Conservation (phyloP, 2,113 vertebrate species). For the Callipepla squamata region DNA sequence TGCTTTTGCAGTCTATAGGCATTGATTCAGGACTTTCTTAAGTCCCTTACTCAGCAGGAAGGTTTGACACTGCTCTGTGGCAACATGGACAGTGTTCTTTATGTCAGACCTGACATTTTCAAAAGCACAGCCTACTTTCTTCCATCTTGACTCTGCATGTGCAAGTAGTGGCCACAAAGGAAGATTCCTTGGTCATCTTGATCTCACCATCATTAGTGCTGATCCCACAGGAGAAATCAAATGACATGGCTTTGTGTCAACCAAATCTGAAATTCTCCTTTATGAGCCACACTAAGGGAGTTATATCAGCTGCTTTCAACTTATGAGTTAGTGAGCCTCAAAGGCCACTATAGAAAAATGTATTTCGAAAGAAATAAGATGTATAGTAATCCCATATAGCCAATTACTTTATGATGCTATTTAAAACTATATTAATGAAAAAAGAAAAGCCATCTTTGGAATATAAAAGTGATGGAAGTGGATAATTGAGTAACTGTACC, state of each 20-base stretch:
- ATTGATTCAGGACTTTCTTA: background rate
- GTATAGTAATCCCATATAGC: background rate
- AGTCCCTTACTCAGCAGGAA: background rate
- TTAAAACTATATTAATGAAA: background rate
- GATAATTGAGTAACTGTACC: background rate
- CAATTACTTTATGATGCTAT: background rate
- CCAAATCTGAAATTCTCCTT: background rate
- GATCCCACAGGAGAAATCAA: background rate
- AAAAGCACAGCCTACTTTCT: background rate
- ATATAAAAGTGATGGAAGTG: background rate
- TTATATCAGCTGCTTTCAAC: background rate
- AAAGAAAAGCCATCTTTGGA: background rate
- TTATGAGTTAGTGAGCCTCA: background rate
- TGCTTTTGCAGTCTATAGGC: background rate
- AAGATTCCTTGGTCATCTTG: background rate
- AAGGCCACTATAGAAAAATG: background rate
- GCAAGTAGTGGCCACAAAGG: background rate
- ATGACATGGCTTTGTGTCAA: background rate
- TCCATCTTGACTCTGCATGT: accelerated
- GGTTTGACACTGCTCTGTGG: background rate
- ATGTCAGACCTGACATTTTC: background rate
- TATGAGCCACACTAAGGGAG: background rate
- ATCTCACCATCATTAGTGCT: background rate
- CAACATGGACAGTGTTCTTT: background rate
- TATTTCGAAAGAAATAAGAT: background rate